Percentiles rank a stretch among this genome's conserved stretches.
Conservation (phyloP, 2,113 vertebrate species). For the Clarias batrachus region DNA sequence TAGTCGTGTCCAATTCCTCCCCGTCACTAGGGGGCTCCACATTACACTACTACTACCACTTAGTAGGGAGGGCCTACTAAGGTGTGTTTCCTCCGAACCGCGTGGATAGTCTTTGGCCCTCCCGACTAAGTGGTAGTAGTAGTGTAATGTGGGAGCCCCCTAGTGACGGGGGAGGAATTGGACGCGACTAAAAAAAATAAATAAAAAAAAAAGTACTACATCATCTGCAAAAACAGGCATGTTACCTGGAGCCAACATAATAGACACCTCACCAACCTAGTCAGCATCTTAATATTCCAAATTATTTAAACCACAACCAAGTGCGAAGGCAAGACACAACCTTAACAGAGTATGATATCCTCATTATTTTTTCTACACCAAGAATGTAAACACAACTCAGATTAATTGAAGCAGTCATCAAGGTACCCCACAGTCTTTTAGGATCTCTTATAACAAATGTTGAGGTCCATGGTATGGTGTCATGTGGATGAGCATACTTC, state of each 20-base stretch:
- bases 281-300: background rate
- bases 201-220: background rate
- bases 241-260: background rate
- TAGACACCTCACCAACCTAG: background rate
- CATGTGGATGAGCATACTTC: background rate
- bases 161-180: no score
- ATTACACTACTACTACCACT: no score
- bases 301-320: background rate
- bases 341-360: background rate
- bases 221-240: background rate
- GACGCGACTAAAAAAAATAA: no score
- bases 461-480: background rate
- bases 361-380: background rate
- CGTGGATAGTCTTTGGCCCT: no score
- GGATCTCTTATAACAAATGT: background rate
- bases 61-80: no score
- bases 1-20: no score
- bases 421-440: background rate
- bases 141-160: no score
- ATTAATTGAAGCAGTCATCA: background rate
- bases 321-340: background rate
- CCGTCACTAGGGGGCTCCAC: no score
- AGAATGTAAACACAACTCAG: background rate
- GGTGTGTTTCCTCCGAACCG: no score
- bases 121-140: no score